phyloP scores from a whole-genome alignment of 2,797 vertebrate species.

The Otolemur crassicaudatus region DNA sequence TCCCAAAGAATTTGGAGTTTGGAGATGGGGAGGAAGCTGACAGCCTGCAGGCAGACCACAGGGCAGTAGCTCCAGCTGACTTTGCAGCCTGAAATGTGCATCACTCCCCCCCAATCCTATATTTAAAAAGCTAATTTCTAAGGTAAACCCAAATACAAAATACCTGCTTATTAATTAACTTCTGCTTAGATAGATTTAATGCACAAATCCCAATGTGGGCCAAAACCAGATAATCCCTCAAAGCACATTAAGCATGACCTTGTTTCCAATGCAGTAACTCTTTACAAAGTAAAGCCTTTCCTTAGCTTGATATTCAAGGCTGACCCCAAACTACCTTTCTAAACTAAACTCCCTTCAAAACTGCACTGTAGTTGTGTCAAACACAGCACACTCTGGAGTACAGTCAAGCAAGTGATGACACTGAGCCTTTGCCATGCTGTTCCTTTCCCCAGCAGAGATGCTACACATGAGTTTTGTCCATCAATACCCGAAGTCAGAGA shows the following conservation, averaged over 20 bases:
- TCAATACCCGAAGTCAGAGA: not conserved
- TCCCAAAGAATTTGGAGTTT: not conserved
- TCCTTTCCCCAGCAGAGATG: not conserved
- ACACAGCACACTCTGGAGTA: not conserved
- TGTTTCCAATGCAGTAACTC: conserved; percentile 27
- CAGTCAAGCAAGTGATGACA: not conserved
- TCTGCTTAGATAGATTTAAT: conserved; percentile 56
- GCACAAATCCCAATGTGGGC: conserved; percentile 29
- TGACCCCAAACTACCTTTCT: conserved; percentile 23
- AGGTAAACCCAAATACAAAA: conserved; percentile 56
- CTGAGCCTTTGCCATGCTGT: not conserved
- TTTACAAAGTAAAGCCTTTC: not conserved
- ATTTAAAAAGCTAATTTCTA: conserved; percentile 64
- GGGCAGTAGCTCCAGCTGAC: not conserved
- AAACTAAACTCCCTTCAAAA: not conserved
- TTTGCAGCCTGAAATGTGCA: not conserved
- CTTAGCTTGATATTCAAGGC: not conserved
- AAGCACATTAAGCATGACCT: conserved; percentile 49
- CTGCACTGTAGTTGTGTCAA: not conserved
- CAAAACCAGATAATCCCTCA: conserved; percentile 55
- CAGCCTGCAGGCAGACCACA: not conserved
- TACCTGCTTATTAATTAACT: conserved; percentile 54
- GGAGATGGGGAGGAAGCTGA: not conserved
- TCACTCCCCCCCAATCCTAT: not conserved
- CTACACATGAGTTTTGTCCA: not conserved